Percentiles rank a stretch among this genome's conserved stretches.
Conservation (phyloP, 2,797 vertebrate species). For the Melanotaenia trifasciata region DNA sequence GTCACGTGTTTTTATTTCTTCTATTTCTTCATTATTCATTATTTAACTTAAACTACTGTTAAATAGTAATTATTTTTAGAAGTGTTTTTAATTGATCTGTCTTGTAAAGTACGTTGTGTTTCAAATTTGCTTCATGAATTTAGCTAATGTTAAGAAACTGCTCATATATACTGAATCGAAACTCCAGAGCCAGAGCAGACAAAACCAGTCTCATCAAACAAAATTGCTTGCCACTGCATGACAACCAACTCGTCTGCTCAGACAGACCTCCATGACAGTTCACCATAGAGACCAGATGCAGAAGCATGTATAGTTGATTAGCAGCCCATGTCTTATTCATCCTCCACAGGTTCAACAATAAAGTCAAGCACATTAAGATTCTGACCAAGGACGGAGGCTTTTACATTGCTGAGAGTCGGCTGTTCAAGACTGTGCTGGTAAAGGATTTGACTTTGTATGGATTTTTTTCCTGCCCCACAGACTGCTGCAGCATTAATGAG, state of each 20-base stretch:
- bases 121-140: not conserved
- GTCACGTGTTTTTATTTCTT: not conserved
- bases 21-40: not conserved
- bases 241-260: constrained; percentile 28
- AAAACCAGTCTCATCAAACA: constrained; percentile 5
- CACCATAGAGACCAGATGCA: constrained; percentile 46
- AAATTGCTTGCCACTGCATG: constrained; percentile 33
- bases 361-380: constrained; percentile 98
- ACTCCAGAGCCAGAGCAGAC: constrained; percentile 11
- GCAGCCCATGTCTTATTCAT: constrained; percentile 88
- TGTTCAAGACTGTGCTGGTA: constrained; percentile 95
- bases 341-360: constrained; percentile 92
- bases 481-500: constrained; percentile 30
- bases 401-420: constrained; percentile 93
- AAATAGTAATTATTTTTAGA: too few species aligned
- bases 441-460: constrained; percentile 59
- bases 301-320: constrained; percentile 71
- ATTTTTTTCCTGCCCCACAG: constrained; percentile 29
- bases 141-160: not conserved
- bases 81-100: not conserved
- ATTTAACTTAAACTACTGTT: not conserved
- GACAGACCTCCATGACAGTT: constrained; percentile 46
- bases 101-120: not conserved
- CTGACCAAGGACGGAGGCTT: constrained; percentile 93
- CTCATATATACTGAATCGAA: constrained; percentile 3